Evolutionary conservation across 2,888 invertebrate genomes (phyloP).

Genomic region (Cylindroiulus punctatus): DNA sequence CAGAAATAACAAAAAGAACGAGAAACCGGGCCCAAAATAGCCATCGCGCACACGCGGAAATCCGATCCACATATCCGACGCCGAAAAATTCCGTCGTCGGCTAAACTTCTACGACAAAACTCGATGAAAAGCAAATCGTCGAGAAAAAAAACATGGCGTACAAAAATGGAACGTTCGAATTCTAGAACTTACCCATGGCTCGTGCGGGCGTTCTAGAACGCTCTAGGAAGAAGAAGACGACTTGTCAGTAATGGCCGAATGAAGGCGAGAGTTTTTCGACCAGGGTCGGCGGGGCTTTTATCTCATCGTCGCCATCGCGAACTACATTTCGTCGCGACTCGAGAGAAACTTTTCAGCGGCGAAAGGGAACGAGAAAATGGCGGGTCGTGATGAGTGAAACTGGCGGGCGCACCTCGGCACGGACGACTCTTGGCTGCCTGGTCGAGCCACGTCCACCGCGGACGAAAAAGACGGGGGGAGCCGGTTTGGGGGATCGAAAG

Average conservation of each 20-base stretch:
- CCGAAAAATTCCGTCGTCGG: neutral
- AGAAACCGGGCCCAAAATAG: neutral
- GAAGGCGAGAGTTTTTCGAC: neutral
- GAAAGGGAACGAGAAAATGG: neutral
- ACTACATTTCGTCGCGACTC: neutral
- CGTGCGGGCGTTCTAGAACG: neutral
- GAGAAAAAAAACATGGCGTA: too few species aligned
- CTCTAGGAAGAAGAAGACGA: neutral
- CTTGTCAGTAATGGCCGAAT: neutral
- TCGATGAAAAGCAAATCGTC: too few species aligned
- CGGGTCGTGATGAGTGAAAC: neutral
- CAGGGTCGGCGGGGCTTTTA: neutral
- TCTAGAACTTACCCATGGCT: neutral
- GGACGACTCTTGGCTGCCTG: neutral
- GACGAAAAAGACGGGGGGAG: neutral
- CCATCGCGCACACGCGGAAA: neutral
- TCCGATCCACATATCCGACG: neutral
- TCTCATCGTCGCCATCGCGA: neutral
- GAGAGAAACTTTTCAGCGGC: neutral
- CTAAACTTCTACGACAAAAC: neutral
- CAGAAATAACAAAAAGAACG: neutral
- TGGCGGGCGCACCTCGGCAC: neutral
- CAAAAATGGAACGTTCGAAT: neutral
- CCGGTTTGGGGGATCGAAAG: neutral
- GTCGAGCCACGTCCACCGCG: neutral